Conservation (phyloP, 2,113 vertebrate genomes). For the Uria lomvia region DNA sequence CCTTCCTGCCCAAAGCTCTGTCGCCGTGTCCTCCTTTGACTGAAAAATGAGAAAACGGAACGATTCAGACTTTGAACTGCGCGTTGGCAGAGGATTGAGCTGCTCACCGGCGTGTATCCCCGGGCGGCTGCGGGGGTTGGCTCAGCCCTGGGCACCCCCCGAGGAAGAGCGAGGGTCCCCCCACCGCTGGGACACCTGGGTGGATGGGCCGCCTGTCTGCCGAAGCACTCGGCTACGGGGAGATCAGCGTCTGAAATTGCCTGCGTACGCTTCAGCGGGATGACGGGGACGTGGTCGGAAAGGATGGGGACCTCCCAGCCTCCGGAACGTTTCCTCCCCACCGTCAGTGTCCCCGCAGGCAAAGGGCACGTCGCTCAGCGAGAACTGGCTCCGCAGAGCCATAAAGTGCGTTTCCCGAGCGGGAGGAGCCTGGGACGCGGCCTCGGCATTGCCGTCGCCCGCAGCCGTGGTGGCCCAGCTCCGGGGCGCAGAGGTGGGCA, state of each 20-base stretch:
- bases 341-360: not conserved
- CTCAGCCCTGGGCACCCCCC: not conserved
- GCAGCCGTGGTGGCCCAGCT: fast-evolving
- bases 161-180: not conserved
- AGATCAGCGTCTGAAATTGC: not conserved
- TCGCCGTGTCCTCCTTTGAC: not conserved
- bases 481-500: not conserved
- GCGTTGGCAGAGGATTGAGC: not conserved
- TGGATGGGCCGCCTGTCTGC: fast-evolving
- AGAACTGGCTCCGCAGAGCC: not conserved
- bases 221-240: fast-evolving
- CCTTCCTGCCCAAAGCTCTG: not conserved
- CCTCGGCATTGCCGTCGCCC: not conserved
- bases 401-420: not conserved
- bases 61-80: not conserved
- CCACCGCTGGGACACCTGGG: not conserved
- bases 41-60: not conserved
- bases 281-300: fast-evolving
- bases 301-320: not conserved
- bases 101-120: not conserved
- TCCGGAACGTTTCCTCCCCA: not conserved
- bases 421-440: not conserved
- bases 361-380: not conserved
- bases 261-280: not conserved
- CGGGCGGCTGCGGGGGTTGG: not conserved